Base-by-base conservation (phyloP, 2,888 invertebrate species). In the Tigriopus californicus region DNA sequence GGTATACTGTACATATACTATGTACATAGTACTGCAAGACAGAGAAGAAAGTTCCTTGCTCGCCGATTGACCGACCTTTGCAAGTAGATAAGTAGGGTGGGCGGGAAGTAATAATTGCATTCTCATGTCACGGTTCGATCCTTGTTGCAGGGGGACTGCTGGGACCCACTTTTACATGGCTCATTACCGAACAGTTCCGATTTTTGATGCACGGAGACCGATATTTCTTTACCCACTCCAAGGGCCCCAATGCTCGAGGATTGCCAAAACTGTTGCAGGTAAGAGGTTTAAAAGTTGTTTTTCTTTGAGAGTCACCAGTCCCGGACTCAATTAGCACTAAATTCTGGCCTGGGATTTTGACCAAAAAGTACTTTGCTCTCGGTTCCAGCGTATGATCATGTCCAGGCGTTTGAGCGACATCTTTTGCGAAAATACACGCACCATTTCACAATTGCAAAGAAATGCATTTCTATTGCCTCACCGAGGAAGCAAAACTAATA, bases 141-240 rank as follows among this genome's bases (percentile, higher is more conserved):
- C 18, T 44, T 10, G 10, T 44, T 44, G 5, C 22, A 20, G 56
- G 56, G 8, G 44, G 25, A 10, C 22, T 41, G 24, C 15, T 56
- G 1, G 56, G 56, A 20, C 42, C 41, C 18, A 44, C 46, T 24
- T 56, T 56, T 46, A 18, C 15, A 8, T 46, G 33, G n/a, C 4
- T 56, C 44, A 44, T 56, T 22, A 11, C 42, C 12, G 56, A 56
- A 12, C 56, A 56, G 20, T 56, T 46, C 46, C 42, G 44, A 33
- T 12, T 41, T n/a, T 44, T 56, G 18, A 56, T 24, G 25, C 20
- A 56, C 25, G 56, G 56, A 13, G 56, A 56, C 25, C 42, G 56
- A 20, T 56, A 44, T 56, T 56, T 56, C 56, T 56, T 56, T 24
- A 56, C 56, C 46, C 56, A 56, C n/a, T 18, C 44, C 13, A n/a